Evolutionary conservation across 2,888 invertebrate genomes (phyloP), one percentile per base, ranked within the genome.

Genomic region (Syrphus vitripennis): DNA sequence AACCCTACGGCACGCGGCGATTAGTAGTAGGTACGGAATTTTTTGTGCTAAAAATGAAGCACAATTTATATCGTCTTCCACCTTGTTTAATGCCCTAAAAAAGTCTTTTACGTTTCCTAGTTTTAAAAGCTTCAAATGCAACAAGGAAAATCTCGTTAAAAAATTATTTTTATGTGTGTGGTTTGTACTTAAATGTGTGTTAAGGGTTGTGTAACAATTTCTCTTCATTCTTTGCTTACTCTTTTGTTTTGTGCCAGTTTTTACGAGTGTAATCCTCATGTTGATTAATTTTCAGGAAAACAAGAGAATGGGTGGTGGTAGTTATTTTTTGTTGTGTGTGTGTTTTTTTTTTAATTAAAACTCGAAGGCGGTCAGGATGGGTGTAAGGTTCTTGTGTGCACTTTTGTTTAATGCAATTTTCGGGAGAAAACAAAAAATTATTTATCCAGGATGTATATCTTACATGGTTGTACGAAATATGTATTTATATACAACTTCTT

Each of bases 401-500:
- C 50, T 79, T 72, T 76, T 82, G 65, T 67, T 71, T 75, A 75
- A 79, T 65, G 79, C 48, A 79, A 79, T 83, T 83, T 79, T 74
- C 53, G 50, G 59, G 2, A 63, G 26, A 37, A 67, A 50, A 67
- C 29, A 50, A 67, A 24, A 67, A 67, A 24, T 50, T n/a, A 19
- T 34, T 50, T 67, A 19, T 16, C 24, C 48, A 34, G 31, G 50
- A 67, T 34, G 67, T 67, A n/a, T n/a, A n/a, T n/a, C n/a, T n/a
- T n/a, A 57, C 12, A 21, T 31, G 21, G 34, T 34, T 7, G 31
- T 48, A 48, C n/a, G n/a, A n/a, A n/a, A n/a, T n/a, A n/a, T n/a
- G n/a, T 50, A 24, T 6, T 2, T 16, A 16, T 14, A 16, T 7
- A 55, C 2, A 1, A 57, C 21, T 59, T 21, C 14, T 59, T 59